These are phyloP conservation scores for Gibbula magus DNA, from an alignment of 2,888 invertebrate genomes.

Conservation along the genomic window DNA sequence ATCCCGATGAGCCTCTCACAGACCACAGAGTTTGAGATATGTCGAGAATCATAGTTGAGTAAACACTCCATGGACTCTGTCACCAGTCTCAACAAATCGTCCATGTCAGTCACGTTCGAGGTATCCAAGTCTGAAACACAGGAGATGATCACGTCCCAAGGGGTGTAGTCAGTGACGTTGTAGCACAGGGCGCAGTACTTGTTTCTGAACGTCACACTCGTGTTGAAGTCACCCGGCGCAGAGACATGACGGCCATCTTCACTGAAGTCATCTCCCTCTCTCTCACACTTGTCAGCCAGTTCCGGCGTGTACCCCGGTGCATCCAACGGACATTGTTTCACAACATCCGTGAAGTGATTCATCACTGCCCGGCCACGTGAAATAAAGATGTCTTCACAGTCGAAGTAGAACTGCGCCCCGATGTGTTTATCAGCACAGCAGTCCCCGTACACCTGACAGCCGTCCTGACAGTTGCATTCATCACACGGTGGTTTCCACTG, in stretches of 20 bases:
- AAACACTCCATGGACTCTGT: no score
- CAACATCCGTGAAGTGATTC: not conserved
- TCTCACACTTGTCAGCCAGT: not conserved
- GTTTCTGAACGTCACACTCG: not conserved
- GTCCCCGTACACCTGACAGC: not conserved
- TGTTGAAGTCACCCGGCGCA: not conserved
- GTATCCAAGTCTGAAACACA: not conserved
- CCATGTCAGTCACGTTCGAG: no score
- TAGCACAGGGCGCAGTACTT: not conserved
- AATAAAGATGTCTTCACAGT: not conserved
- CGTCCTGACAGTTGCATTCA: not conserved
- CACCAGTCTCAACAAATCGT: not conserved
- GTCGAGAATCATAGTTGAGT: no score
- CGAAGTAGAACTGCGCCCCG: not conserved
- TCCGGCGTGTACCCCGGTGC: not conserved
- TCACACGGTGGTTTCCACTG: not conserved
- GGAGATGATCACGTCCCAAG: not conserved
- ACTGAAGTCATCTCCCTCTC: not conserved
- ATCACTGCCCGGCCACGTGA: not conserved
- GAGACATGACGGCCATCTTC: not conserved
- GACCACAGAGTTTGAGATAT: not conserved
- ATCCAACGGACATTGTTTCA: not conserved
- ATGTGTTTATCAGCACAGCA: not conserved
- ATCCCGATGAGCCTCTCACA: not conserved
- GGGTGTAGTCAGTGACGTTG: not conserved